Evolutionary conservation across 2,888 invertebrate genomes (phyloP), one percentile per base, ranked within the genome.

Genomic region (Pollenia labialis): DNA sequence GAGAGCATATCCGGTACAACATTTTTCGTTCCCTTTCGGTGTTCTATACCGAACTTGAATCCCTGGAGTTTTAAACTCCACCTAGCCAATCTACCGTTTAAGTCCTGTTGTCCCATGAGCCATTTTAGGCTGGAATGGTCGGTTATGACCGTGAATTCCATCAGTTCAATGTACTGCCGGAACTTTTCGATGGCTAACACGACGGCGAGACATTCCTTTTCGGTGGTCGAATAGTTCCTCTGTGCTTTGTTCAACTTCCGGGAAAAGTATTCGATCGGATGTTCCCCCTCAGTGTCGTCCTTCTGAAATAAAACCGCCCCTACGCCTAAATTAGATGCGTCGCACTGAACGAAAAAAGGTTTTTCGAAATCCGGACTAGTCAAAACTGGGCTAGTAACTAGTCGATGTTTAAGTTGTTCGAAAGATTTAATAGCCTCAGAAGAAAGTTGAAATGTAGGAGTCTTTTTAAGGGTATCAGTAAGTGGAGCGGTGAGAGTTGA

Each of bases 41-140:
- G 90, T 9, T 77, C 40, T 6, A 87, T 87, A 0, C 69, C 23
- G 14, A 77, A 42, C 88, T 84, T 85, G 69, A 69, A 91, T 84
- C 40, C 85, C 66, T 86, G 89, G 87, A 86, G 81, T 89, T 90
- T 81, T 4, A 87, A 44, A n/a, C 79, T 84, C 88, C 87, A 91
- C 10, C 90, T 60, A 4, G 90, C 90, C 32, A 90, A 50, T 40
- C 85, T 46, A 6, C 85, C 85, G 11, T 50, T 72, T 11, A 85
- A 48, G 11, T 85, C 81, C 4, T 62, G 56, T 10, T 75, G 64
- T 0, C 10, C 0, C 85, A 75, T 80, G 1, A 85, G 69, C 80
- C 69, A 85, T 14, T 75, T 72, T 0, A 75, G 32, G 23, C 60
- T 80, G 0, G 79, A 72, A 16, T 79, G 74, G 40, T 80, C 79